Conservation (phyloP, 2,888 invertebrate species). For the Lasioglossum oenotherae region DNA sequence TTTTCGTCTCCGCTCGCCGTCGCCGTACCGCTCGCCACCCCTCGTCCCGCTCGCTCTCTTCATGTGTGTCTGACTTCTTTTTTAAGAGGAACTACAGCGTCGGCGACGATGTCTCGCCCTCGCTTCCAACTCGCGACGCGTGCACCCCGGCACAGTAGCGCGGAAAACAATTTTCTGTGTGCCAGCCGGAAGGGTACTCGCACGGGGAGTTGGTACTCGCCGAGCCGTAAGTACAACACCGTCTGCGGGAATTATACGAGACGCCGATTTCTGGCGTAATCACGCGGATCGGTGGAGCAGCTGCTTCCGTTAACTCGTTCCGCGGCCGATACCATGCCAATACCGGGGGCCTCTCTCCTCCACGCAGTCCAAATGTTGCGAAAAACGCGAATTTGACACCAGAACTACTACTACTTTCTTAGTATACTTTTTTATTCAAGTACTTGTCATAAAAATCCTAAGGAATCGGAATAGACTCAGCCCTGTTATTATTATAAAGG, state of each 20-base stretch:
- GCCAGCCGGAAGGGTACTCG: background rate
- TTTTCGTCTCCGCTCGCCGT: conserved; percentile 11
- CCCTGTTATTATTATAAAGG: no score
- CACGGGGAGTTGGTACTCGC: conserved; percentile 19
- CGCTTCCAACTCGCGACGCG: conserved; percentile 53
- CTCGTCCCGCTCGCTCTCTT: conserved; percentile 30
- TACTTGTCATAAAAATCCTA: no score
- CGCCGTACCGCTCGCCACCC: background rate
- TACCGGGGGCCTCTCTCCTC: background rate
- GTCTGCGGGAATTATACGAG: conserved; percentile 42
- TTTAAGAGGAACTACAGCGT: conserved; percentile 50
- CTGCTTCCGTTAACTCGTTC: conserved; percentile 31
- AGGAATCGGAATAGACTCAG: no score
- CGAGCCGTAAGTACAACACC: conserved; percentile 37
- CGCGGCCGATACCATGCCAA: background rate
- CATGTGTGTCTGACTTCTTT: conserved; percentile 59
- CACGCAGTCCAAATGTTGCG: background rate
- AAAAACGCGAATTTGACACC: background rate
- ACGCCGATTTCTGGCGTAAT: conserved; percentile 53
- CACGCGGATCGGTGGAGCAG: conserved; percentile 30
- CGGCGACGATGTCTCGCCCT: conserved; percentile 53
- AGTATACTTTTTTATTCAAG: no score
- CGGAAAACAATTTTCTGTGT: conserved; percentile 63
- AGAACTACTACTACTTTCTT: background rate
- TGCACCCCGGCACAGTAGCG: conserved; percentile 55